Evolutionary conservation across 64 coral and sea anemone genomes (phyloP).

Genomic region (Hydrozoanthus tunicans): DNA sequence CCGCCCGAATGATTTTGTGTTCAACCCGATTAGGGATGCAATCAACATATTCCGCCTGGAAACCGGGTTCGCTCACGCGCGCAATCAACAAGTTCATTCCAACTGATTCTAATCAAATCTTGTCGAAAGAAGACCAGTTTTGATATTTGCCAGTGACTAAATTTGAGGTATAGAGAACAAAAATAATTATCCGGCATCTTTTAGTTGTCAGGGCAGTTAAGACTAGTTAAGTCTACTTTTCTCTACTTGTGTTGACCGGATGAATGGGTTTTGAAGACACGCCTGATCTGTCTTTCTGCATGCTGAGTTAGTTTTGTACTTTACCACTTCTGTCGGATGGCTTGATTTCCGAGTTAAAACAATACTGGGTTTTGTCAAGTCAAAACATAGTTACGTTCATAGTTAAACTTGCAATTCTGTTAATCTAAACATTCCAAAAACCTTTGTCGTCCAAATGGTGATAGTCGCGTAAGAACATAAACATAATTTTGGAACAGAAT

Average conservation of each 20-base stretch:
- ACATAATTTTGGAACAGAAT: background rate
- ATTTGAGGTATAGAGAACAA: background rate
- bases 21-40: slow-evolving; percentile 11
- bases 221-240: slow-evolving; percentile 20
- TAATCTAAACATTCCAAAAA: background rate
- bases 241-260: background rate
- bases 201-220: background rate
- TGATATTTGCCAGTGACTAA: slow-evolving; percentile 19
- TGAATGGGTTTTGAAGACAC: slow-evolving; percentile 7
- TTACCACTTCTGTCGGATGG: background rate
- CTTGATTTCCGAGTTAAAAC: too few relatives aligned
- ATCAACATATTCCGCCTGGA: slow-evolving; percentile 9
- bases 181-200: background rate
- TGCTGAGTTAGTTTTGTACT: background rate
- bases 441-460: background rate
- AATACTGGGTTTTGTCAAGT: background rate
- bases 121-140: background rate
- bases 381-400: background rate
- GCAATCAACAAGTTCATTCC: slow-evolving; percentile 20
- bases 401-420: background rate
- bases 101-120: slow-evolving; percentile 33
- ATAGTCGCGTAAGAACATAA: background rate
- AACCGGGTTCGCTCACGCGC: background rate
- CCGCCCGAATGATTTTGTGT: background rate
- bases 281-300: background rate